A percentile compares a stretch with the other conserved stretches of the same genome.
Evolutionary conservation across 2,888 invertebrate species (phyloP).

Genomic region (Lobophora halterata): DNA sequence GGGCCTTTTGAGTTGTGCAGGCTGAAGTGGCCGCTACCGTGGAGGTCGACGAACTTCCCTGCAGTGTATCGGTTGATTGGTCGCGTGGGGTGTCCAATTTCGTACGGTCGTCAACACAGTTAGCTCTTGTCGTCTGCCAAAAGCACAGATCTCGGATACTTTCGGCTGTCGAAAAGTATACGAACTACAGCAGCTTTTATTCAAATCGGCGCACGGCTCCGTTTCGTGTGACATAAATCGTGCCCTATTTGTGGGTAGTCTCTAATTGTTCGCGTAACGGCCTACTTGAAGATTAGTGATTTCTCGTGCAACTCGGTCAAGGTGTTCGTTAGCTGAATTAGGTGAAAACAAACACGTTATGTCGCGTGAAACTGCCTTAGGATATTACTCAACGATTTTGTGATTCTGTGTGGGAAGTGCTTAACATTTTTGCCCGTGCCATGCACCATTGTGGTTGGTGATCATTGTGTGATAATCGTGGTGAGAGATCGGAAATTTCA

Average conservation of each 20-base stretch:
- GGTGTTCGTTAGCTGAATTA: constrained; percentile 47
- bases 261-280: constrained; percentile 32
- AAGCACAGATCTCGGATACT: too few relatives aligned
- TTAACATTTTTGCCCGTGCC: constrained; percentile 50
- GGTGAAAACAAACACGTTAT: constrained; percentile 54
- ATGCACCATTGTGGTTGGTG: constrained; percentile 31
- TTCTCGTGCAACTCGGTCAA: constrained; percentile 54
- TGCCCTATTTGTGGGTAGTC: constrained; percentile 43
- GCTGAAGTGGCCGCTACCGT: constrained; percentile 40
- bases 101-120: constrained; percentile 37
- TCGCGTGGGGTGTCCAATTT: constrained; percentile 53
- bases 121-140: constrained; percentile 44
- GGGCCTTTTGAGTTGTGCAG: constrained; percentile 42
- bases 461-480: constrained; percentile 59
- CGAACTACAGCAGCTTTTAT: constrained; percentile 37
- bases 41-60: constrained; percentile 63
- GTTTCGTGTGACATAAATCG: constrained; percentile 22
- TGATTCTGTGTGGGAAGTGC: constrained; percentile 59
- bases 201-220: constrained; percentile 20
- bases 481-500: constrained; percentile 69
- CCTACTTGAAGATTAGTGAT: constrained; percentile 36
- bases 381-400: constrained; percentile 52
- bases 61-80: constrained; percentile 52
- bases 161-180: too few relatives aligned
- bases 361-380: constrained; percentile 43